Evolutionary conservation across 1,140 invertebrate genomes (phyloP).

Genomic region (Drosophila cardini): DNA sequence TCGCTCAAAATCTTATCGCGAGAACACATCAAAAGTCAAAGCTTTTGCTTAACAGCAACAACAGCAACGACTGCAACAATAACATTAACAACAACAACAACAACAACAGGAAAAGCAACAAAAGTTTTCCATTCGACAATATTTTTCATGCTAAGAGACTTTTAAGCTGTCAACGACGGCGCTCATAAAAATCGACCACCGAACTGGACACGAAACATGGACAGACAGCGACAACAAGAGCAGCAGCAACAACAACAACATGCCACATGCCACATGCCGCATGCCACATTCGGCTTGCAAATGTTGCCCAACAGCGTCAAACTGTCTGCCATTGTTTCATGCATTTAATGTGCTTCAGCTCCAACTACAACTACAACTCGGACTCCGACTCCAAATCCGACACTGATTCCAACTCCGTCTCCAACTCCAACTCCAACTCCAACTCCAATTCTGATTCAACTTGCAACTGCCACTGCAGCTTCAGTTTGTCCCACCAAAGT

Average conservation of each 20-base stretch:
- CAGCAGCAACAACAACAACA: conserved; percentile 16
- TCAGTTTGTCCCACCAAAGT: too few species aligned
- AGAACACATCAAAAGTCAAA: conserved; percentile 73
- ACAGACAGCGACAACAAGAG: conserved; percentile 2
- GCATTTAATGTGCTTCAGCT: conserved; percentile 67
- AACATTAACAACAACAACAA: conserved; percentile 24
- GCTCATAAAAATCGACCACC: conserved; percentile 82
- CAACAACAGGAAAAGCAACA: conserved; percentile 24
- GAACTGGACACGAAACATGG: conserved; percentile 39
- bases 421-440: neutral
- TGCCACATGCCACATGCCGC: conserved; percentile 12
- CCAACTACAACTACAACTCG: neutral
- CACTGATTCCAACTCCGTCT: too few species aligned
- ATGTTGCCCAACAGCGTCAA: conserved; percentile 70
- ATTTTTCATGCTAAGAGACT: conserved; percentile 82
- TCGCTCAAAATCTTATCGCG: conserved; percentile 80
- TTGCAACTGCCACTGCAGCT: too few species aligned
- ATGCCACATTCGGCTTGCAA: neutral
- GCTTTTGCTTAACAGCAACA: conserved; percentile 52
- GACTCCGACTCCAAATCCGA: too few species aligned
- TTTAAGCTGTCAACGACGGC: conserved; percentile 77
- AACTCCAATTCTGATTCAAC: too few species aligned
- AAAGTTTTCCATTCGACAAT: conserved; percentile 58
- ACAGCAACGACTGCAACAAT: conserved; percentile 22
- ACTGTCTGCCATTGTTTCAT: conserved; percentile 79